Percentiles rank a stretch among this genome's conserved stretches.
Conservation (phyloP, 23 tunicate genomes). For the Diplosoma virens region DNA sequence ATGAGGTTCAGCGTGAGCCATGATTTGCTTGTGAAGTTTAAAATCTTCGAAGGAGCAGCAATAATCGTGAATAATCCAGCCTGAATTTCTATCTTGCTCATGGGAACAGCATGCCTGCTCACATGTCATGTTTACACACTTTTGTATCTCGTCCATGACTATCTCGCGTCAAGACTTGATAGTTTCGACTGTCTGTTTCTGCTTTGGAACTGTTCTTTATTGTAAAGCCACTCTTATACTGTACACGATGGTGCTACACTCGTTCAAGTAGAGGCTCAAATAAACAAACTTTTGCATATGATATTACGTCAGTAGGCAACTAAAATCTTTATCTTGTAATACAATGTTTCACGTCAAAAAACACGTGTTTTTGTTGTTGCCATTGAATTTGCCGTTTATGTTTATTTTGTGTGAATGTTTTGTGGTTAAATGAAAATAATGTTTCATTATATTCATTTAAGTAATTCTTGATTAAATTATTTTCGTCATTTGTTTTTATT, state of each 20-base stretch:
- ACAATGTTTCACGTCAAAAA: too few species aligned
- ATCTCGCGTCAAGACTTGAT: not conserved
- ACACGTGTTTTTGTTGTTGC: not conserved
- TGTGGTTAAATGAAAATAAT: not conserved
- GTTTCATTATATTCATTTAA: not conserved
- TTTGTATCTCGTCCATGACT: not conserved
- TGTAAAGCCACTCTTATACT: too few species aligned
- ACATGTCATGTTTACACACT: not conserved
- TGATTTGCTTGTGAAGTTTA: not conserved
- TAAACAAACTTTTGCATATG: too few species aligned
- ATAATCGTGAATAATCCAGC: not conserved
- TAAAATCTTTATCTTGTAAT: too few species aligned
- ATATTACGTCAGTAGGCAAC: too few species aligned
- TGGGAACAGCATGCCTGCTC: constrained; percentile 14
- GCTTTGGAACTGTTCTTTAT: too few species aligned
- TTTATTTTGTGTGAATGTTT: not conserved
- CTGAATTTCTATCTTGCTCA: not conserved
- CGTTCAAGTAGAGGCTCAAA: too few species aligned
- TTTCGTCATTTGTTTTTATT: too few species aligned
- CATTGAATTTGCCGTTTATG: not conserved
- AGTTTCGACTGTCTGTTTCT: not conserved
- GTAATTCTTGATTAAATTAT: too few species aligned
- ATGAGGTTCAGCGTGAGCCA: too few species aligned
- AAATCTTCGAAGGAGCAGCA: constrained; percentile 12
- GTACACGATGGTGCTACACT: too few species aligned